Conservation (phyloP, 2,797 vertebrate species). For the Australoheros facetus region DNA sequence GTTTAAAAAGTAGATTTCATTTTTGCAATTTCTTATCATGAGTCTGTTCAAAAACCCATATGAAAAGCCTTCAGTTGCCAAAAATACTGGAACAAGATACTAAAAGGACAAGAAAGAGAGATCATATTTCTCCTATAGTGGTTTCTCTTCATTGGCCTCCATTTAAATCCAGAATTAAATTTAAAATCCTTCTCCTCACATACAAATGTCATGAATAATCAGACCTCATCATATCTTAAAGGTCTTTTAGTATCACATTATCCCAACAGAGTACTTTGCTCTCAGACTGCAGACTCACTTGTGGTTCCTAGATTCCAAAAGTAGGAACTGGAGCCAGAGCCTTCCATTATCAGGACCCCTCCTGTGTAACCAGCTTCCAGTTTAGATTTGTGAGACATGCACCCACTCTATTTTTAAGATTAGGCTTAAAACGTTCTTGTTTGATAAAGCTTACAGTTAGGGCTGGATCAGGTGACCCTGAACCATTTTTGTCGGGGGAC, state of each 20-base stretch:
- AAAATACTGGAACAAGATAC: not conserved
- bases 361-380: not conserved
- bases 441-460: not conserved
- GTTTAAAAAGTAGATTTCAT: not conserved
- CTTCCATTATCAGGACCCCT: not conserved
- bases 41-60: not conserved
- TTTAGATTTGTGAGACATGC: not conserved
- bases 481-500: not conserved
- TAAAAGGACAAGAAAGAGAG: not conserved
- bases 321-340: not conserved
- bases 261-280: not conserved
- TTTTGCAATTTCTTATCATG: not conserved
- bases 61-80: not conserved
- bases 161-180: not conserved
- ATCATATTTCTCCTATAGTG: not conserved
- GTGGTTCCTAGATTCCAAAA: not conserved
- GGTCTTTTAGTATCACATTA: not conserved
- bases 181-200: not conserved
- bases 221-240: not conserved
- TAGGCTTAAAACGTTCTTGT: not conserved
- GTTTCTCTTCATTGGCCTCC: no score
- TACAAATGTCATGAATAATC: not conserved
- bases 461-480: not conserved
- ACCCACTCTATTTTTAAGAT: not conserved
- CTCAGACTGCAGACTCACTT: not conserved